phyloP scores from a whole-genome alignment of 2,113 vertebrate species.

The Hippocampus zosterae region DNA sequence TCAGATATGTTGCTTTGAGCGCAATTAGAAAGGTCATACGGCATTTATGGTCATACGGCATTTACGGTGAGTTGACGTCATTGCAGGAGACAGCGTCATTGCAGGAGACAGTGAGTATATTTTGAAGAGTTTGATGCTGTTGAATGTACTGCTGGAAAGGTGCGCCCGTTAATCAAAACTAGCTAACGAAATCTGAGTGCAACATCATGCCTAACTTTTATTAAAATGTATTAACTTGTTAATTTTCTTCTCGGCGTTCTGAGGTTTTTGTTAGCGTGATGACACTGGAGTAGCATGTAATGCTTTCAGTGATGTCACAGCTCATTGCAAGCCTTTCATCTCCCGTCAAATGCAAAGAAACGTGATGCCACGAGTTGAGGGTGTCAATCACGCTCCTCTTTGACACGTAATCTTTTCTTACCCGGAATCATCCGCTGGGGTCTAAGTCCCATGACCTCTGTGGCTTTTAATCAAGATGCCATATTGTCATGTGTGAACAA shows the following conservation, averaged over 20 bases:
- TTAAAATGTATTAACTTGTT: too few relatives aligned
- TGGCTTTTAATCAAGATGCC: conserved; percentile 46
- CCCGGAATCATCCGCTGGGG: background rate
- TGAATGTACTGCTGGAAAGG: too few relatives aligned
- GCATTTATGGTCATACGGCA: too few relatives aligned
- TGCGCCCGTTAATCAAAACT: too few relatives aligned
- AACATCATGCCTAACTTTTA: too few relatives aligned
- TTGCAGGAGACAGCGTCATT: background rate
- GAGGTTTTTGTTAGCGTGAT: background rate
- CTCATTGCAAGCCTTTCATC: background rate
- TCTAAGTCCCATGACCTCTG: conserved; percentile 20
- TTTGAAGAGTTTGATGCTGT: background rate
- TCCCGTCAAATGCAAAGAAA: background rate
- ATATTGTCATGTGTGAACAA: conserved; percentile 15
- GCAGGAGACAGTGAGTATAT: background rate
- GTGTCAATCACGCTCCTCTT: background rate
- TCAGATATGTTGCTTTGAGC: too few relatives aligned
- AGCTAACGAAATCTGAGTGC: too few relatives aligned
- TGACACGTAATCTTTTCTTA: conserved; percentile 26
- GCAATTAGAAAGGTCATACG: too few relatives aligned
- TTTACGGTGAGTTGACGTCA: background rate
- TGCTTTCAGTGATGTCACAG: background rate
- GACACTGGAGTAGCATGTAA: background rate
- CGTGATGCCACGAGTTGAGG: background rate
- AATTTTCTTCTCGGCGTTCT: background rate